Base-by-base conservation (phyloP, 1,140 invertebrate genomes). In the Eupeodes corollae region DNA sequence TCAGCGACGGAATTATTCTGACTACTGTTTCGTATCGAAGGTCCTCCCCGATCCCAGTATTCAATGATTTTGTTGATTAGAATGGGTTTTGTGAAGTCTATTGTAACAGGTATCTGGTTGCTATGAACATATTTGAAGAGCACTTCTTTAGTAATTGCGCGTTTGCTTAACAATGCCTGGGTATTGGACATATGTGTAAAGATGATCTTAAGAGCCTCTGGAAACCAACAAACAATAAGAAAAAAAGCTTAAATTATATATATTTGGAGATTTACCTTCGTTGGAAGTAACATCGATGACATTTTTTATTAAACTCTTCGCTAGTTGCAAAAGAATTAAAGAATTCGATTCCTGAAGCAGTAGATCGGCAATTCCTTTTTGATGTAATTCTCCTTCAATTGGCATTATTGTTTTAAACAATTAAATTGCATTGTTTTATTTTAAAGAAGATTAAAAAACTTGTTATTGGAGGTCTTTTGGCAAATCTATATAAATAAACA, bases 181-280 rank as follows among this genome's bases (percentile, higher is more conserved):
- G 56, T 48, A 47, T 71, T 66, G 3, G 55, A 48, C 2, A 69
- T 61, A 48, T 75, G 70, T 15, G 63, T 59, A 10, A 67, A 53
- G 12, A 76, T 63, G 12, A 59, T 62, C 34, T 67, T 53, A 6
- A 73, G 53, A 3, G 74, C 74, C 31, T 74, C 75, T 76, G 54
- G 26, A 69, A 68, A n/a, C 44, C 48, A 55, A 43, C 30, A 6
- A 30, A 45, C 9, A 35, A n/a, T 26, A 21, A 33, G 2, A 11
- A 26, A 30, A 14, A 10, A 39, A 13, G 10, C 13, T 30, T n/a
- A 42, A 42, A 16, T 11, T 2, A 8, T 18, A 34, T n/a, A n/a
- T n/a, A n/a, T n/a, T n/a, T n/a, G 30, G 34, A 19, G 12, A 21
- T 26, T 32, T 35, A 61, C 61, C 59, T 37, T 56, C 51, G 3